phyloP scores from a whole-genome alignment of 2,113 vertebrate species.

The Oryzias celebensis region DNA sequence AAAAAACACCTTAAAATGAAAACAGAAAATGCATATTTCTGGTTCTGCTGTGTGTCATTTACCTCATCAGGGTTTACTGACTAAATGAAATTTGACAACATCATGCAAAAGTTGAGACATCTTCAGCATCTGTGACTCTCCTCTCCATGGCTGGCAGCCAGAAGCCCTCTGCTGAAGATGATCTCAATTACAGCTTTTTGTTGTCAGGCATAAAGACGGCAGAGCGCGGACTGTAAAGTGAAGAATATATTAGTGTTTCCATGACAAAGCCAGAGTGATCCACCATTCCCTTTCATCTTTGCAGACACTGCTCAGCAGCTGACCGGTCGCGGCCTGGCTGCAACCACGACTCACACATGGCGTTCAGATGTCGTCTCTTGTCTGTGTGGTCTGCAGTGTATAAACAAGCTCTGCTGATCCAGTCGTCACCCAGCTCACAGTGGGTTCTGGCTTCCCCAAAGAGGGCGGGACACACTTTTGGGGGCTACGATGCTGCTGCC shows the following conservation, averaged over 20 bases:
- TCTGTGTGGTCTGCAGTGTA: constrained; percentile 72
- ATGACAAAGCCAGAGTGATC: constrained; percentile 15
- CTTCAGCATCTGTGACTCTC: constrained; percentile 14
- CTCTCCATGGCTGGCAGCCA: constrained; percentile 19
- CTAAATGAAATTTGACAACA: constrained; percentile 6
- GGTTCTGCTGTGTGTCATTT: not conserved
- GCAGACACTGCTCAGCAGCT: constrained; percentile 31
- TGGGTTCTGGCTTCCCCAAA: constrained; percentile 33
- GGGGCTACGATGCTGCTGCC: constrained; percentile 21
- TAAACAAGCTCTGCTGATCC: constrained; percentile 70
- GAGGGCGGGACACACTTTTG: constrained; percentile 19
- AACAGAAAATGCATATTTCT: not conserved
- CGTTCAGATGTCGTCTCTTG: constrained; percentile 61
- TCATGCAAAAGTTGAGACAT: constrained; percentile 11
- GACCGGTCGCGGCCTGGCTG: constrained; percentile 44
- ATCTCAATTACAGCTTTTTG: constrained; percentile 25
- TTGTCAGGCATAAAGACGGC: constrained; percentile 12
- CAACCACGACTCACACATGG: constrained; percentile 75
- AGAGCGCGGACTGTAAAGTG: constrained; percentile 2
- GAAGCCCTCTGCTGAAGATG: constrained; percentile 58
- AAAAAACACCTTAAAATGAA: no score
- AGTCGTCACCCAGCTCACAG: constrained; percentile 65
- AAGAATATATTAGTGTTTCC: constrained; percentile 9
- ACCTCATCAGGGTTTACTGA: not conserved
- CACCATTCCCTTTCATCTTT: constrained; percentile 23